These are phyloP conservation scores for Mandrillus leucophaeus DNA, from an alignment of 2,113 vertebrate genomes.

Conservation along the genomic window DNA sequence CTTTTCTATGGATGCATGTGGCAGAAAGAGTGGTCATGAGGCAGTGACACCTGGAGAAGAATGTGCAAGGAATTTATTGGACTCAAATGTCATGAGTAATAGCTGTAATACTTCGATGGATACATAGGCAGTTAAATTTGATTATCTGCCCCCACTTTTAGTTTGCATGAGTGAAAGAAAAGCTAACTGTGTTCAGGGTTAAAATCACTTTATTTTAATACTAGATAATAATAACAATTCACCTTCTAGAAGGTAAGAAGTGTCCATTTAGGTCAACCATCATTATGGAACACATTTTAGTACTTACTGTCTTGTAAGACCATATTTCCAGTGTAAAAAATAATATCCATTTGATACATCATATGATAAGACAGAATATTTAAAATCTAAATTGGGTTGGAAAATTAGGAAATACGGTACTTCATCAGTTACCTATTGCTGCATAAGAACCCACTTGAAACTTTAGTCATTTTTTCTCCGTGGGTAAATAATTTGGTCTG, in stretches of 20 bases:
- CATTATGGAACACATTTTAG: not conserved
- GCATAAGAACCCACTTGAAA: not conserved
- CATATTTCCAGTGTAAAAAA: not conserved
- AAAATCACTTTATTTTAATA: conserved; percentile 27
- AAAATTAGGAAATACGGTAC: not conserved
- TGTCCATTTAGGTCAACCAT: not conserved
- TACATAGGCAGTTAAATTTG: conserved; percentile 10
- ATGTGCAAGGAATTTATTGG: conserved; percentile 58
- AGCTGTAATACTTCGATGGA: not conserved
- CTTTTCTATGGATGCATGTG: conserved; percentile 11
- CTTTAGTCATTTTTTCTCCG: not conserved
- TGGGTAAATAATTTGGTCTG: not conserved
- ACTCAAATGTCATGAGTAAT: conserved; percentile 23
- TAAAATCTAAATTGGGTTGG: not conserved
- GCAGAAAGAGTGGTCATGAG: not conserved
- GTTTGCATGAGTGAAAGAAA: conserved; percentile 19
- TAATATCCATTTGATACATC: not conserved
- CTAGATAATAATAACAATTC: not conserved
- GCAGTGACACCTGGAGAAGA: not conserved
- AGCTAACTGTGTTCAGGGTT: not conserved
- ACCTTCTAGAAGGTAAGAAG: not conserved
- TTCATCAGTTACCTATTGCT: conserved; percentile 5
- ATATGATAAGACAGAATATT: not conserved
- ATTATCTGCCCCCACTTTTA: not conserved
- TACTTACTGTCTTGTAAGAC: not conserved